Base-by-base conservation (phyloP, 2,113 vertebrate species). In the Nettapus auritus region DNA sequence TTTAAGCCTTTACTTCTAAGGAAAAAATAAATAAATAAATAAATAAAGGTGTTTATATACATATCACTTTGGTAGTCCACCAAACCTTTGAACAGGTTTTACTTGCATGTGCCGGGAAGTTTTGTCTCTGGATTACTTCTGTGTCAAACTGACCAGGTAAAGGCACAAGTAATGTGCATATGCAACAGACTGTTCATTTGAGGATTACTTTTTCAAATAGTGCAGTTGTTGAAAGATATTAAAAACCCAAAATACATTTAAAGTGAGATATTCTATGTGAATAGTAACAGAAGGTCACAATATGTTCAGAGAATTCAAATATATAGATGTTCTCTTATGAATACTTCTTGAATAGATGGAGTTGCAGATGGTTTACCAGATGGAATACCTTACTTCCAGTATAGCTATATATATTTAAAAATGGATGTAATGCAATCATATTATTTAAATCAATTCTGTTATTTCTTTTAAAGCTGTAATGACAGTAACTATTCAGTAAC, bases 211-310 rank as follows among this genome's bases (percentile, higher is more conserved):
- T 91, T 80, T n/a, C 33, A 83, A 84, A 6, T 78, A 71, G 74
- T 92, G 69, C 88, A 78, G 79, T 74, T 91, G 66, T 55, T 85
- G 76, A 88, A 75, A 86, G 73, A 81, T 96, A 96, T 96, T 96
- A 90, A 96, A 95, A 96, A 20, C 73, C 28, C 74, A 81, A 56
- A 70, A 66, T 82, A 77, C 62, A 79, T 96, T 92, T 94, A 68
- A 94, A 81, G 57, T 68, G 88, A 94, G 76, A 78, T 81, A 86
- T 82, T 93, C 83, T 64, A 78, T 86, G 86, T 94, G 95, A 96
- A 76, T 93, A 96, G 95, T 92, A 95, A 93, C 93, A 96, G 92
- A 97, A 97, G 96, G 94, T 97, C 96, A 95, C 95, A 95, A 94
- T 96, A 96, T 96, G 95, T 94, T 96, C 90, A 73, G 73, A 95